Evolutionary conservation across 2,888 invertebrate species (phyloP), one percentile per base, ranked within the genome.

Genomic region (Crioceris asparagi): DNA sequence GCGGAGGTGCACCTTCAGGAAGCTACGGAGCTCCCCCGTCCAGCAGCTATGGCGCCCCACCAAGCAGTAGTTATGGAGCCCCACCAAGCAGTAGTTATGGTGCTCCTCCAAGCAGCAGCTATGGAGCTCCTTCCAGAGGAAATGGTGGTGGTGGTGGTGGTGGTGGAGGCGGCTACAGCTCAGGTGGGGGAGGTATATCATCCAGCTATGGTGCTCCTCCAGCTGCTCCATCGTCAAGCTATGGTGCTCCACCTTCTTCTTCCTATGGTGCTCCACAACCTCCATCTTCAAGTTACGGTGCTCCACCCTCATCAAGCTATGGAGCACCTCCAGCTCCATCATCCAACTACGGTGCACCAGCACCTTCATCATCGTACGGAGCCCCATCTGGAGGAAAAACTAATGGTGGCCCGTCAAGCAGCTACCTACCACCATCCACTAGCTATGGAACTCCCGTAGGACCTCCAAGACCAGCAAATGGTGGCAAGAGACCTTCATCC

Each of bases 131-230:
- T 26, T 69, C 69, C 2, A 62, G 62, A 36, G 67, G 62, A 35
- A 72, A 72, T 43, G 70, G 72, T 55, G 41, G 39, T 72, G 74
- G 41, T 19, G 50, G 57, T 17, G 50, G 53, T 17, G 41, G 56
- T 53, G 29, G 53, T n/a, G n/a, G n/a, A n/a, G n/a, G n/a, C n/a
- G n/a, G n/a, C n/a, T n/a, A n/a, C n/a, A n/a, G 48, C 11, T 44
- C 43, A 14, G 62, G n/a, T n/a, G n/a, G n/a, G n/a, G n/a, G n/a
- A n/a, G n/a, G n/a, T n/a, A n/a, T 63, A 1, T 69, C 58, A 1
- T 56, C 61, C 34, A 57, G 52, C 36, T 69, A 68, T 45, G 68
- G 66, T 10, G 64, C 47, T 11, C 45, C 47, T 5, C 40, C 38
- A 6, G 17, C 34, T 25, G 35, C 32, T 11, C 44, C 43, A 10